These are phyloP conservation scores for Cetoscarus ocellatus DNA, from an alignment of 2,797 vertebrate genomes.

Conservation along the genomic window DNA sequence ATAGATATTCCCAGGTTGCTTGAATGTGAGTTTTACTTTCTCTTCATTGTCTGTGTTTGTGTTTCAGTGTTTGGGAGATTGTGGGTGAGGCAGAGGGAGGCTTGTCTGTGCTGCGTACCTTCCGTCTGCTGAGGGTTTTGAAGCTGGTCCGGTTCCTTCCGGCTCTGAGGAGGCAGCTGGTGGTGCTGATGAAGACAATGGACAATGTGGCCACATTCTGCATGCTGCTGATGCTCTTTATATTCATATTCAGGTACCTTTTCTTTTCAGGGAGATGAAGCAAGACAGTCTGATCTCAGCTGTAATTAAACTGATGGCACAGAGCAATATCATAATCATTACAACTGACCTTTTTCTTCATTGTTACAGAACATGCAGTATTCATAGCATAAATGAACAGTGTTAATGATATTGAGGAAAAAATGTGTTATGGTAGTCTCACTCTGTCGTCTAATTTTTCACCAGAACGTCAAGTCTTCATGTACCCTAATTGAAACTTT, in stretches of 20 bases:
- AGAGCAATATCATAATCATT: neutral
- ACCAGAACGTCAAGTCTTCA: no score
- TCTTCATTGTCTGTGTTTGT: conserved; percentile 23
- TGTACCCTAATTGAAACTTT: no score
- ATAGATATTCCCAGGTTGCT: conserved; percentile 16
- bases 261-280: neutral
- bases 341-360: conserved; percentile 6
- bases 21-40: conserved; percentile 26
- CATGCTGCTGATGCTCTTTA: conserved; percentile 94
- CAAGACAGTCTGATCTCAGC: conserved; percentile 11
- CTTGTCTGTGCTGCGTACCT: conserved; percentile 92
- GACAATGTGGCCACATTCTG: conserved; percentile 95
- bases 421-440: no score
- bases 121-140: conserved; percentile 92
- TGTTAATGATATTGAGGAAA: no score
- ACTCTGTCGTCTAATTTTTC: no score
- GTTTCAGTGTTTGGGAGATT: conserved; percentile 92
- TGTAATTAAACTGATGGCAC: conserved; percentile 20
- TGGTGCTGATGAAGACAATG: conserved; percentile 96
- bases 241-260: conserved; percentile 93
- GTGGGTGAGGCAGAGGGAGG: conserved; percentile 91
- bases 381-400: no score
- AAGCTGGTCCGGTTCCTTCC: conserved; percentile 95
- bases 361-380: neutral
- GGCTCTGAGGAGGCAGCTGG: conserved; percentile 91